phyloP scores from a whole-genome alignment of 2,113 vertebrate genomes.

The Chaetops frenatus region DNA sequence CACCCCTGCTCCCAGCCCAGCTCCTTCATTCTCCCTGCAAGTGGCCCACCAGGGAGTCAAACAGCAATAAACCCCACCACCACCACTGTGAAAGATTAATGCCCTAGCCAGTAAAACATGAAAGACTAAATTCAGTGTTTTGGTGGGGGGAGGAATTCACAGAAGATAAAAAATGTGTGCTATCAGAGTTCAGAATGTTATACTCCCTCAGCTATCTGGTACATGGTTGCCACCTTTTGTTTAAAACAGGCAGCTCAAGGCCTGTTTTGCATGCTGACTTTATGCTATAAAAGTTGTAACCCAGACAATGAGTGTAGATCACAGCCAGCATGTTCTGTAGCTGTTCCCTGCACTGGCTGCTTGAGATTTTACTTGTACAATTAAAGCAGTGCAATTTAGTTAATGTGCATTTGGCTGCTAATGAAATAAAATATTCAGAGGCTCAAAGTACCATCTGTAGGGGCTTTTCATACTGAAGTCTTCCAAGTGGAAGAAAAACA shows the following conservation, averaged over 20 bases:
- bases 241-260: neutral
- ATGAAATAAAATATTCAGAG: neutral
- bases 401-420: neutral
- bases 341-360: neutral
- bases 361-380: neutral
- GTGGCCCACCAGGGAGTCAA: neutral
- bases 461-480: neutral
- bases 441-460: neutral
- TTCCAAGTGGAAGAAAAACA: neutral
- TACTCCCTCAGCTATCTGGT: neutral
- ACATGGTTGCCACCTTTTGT: neutral
- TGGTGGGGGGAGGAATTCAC: accelerated
- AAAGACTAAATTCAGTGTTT: neutral
- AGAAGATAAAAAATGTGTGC: neutral
- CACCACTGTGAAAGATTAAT: neutral
- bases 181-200: neutral
- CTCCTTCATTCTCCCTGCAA: neutral
- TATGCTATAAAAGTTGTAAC: neutral
- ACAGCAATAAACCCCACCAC: neutral
- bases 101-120: neutral
- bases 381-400: neutral
- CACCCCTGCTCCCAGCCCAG: neutral
- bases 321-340: neutral
- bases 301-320: neutral
- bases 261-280: neutral